Conservation (phyloP, 2,888 invertebrate genomes). For the Rhogogaster chlorosoma region DNA sequence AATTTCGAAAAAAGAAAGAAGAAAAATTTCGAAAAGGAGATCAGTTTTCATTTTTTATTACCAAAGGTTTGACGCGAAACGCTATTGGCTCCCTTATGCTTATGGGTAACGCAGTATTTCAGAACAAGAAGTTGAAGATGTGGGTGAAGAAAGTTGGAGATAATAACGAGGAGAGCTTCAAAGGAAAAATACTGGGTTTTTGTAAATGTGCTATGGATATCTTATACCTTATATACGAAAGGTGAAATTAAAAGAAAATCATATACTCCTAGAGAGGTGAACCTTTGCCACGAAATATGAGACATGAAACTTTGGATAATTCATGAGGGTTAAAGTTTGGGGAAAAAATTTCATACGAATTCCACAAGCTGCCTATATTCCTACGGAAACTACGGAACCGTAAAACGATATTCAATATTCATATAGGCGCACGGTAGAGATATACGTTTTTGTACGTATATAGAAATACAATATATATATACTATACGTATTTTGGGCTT, state of each 20-base stretch:
- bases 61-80: no score
- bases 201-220: background rate
- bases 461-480: background rate
- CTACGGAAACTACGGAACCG: background rate
- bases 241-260: background rate
- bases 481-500: background rate
- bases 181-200: background rate
- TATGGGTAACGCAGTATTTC: background rate
- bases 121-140: background rate
- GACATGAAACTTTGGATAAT: background rate
- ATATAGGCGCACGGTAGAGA: background rate
- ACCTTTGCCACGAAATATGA: background rate
- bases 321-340: background rate
- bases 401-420: constrained; percentile 7
- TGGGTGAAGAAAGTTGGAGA: background rate
- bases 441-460: background rate
- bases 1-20: no score
- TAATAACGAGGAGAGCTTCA: background rate
- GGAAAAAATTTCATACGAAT: constrained; percentile 14
- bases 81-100: no score
- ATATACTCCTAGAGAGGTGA: background rate
- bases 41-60: no score
- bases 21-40: background rate
- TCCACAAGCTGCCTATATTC: background rate
- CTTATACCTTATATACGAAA: background rate